Percentiles rank a stretch among this genome's conserved stretches.
Conservation (phyloP, 2,797 vertebrate species). For the Sebastes reedi region DNA sequence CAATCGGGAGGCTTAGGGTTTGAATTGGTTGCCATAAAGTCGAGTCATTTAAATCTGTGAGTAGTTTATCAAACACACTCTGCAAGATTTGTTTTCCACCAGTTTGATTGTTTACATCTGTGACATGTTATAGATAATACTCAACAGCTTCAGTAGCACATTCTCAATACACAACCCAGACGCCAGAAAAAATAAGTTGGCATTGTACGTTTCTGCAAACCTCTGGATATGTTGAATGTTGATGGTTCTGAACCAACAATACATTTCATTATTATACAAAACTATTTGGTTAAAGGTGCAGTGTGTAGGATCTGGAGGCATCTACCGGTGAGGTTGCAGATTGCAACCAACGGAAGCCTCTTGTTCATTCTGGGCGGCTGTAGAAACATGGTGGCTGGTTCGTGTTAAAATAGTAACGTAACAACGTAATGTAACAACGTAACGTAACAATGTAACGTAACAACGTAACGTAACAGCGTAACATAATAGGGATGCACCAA, state of each 20-base stretch:
- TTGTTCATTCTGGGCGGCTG: no score
- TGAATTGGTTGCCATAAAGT: conserved; percentile 7
- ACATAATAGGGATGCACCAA: no score
- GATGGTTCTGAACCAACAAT: not conserved
- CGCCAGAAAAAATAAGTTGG: not conserved
- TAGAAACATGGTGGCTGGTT: not conserved
- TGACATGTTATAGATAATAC: not conserved
- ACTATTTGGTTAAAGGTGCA: no score
- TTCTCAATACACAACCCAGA: not conserved
- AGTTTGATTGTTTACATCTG: conserved; percentile 27
- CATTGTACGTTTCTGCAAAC: not conserved
- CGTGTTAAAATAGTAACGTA: not conserved
- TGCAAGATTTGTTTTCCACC: not conserved
- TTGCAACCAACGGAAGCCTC: no score
- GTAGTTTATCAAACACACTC: conserved; percentile 4
- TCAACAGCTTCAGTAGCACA: not conserved
- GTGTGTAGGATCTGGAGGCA: no score
- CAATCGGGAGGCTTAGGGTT: not conserved
- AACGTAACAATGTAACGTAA: no score
- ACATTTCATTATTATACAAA: not conserved
- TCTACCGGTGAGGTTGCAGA: no score
- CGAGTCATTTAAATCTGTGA: conserved; percentile 20
- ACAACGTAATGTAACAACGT: no score
- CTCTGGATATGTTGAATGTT: not conserved
- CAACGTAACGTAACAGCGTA: no score